phyloP scores from a whole-genome alignment of 2,113 vertebrate species.

The Glaucidium brasilianum region DNA sequence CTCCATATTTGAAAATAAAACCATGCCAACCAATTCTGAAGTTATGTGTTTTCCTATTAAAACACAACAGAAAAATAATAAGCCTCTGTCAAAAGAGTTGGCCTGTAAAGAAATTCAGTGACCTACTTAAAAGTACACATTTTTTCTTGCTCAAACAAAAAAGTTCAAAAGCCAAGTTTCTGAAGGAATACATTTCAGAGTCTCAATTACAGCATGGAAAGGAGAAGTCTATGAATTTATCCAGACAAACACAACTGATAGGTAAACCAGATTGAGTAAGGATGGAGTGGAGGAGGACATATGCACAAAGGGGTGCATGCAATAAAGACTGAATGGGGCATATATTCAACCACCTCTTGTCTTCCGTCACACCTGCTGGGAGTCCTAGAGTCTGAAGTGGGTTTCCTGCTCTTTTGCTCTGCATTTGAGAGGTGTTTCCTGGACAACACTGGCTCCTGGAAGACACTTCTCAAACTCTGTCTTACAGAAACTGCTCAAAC shows the following conservation, averaged over 20 bases:
- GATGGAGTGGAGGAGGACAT: not conserved
- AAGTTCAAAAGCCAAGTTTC: not conserved
- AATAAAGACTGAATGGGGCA: not conserved
- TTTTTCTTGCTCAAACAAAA: not conserved
- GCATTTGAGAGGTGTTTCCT: not conserved
- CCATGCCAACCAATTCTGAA: not conserved
- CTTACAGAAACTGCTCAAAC: not conserved
- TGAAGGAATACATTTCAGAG: not conserved
- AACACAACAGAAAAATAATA: not conserved
- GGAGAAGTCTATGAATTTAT: not conserved
- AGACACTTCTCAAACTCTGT: not conserved
- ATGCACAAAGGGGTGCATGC: too few species aligned
- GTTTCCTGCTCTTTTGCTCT: not conserved
- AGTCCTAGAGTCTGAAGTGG: not conserved
- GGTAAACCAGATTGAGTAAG: not conserved
- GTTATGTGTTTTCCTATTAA: not conserved
- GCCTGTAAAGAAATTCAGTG: constrained; percentile 1
- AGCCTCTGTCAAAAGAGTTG: not conserved
- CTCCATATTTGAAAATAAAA: not conserved
- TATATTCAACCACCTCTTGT: not conserved
- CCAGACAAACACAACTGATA: not conserved
- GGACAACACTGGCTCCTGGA: not conserved
- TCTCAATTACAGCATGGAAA: not conserved
- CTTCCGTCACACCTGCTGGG: not conserved
- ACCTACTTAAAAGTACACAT: not conserved